phyloP scores from a whole-genome alignment of 2,888 invertebrate genomes.

The Drosophila picticornis region DNA sequence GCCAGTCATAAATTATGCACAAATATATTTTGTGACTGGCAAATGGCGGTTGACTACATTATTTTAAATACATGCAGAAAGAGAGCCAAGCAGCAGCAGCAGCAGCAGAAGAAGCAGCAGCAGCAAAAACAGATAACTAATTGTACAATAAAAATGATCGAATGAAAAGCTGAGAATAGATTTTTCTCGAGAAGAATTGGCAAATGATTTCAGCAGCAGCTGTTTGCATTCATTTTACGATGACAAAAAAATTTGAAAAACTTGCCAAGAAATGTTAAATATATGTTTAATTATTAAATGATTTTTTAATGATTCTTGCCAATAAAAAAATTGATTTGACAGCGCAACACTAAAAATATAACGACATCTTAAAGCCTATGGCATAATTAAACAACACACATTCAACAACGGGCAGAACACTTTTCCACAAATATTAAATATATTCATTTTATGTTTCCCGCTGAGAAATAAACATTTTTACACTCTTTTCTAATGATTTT shows the following conservation, averaged over 20 bases:
- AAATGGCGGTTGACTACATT: constrained; percentile 63
- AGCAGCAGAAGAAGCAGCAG: background rate
- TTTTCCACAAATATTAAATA: background rate
- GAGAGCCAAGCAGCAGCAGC: background rate
- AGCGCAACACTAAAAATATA: background rate
- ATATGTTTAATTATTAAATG: background rate
- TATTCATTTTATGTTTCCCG: background rate
- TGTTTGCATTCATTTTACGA: background rate
- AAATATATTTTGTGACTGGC: constrained; percentile 65
- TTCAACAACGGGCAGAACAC: background rate
- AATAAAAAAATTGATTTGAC: background rate
- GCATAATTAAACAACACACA: background rate
- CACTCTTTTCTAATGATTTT: background rate
- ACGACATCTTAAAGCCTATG: background rate
- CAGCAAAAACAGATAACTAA: constrained; percentile 4
- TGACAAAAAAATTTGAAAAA: background rate
- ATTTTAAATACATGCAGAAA: constrained; percentile 26
- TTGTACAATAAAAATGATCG: constrained; percentile 5
- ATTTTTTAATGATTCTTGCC: background rate
- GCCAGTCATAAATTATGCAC: constrained; percentile 78
- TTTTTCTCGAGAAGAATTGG: background rate
- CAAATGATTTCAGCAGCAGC: background rate
- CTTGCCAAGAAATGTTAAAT: background rate
- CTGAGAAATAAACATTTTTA: background rate
- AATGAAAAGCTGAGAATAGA: constrained; percentile 12